Base-by-base conservation (phyloP, 1,140 invertebrate genomes). In the Temnothorax curvispinosus region DNA sequence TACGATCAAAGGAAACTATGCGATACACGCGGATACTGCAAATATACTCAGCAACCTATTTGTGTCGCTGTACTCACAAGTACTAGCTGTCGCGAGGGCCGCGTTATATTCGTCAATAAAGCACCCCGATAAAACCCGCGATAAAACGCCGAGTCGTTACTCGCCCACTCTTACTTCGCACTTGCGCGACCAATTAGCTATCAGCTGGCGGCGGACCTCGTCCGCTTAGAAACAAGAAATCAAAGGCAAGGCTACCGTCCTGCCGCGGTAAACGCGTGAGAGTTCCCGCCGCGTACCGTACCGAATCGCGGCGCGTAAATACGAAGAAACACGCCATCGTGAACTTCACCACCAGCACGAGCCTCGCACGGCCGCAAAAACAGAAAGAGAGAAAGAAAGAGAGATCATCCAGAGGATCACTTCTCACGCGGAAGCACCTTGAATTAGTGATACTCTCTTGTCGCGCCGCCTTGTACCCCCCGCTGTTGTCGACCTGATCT, bases 351-450 rank as follows among this genome's bases (percentile, higher is more conserved):
- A 50, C 11, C n/a, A 77, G 56, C 56, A 41, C 56, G 56, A 64
- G 54, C 13, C 13, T 1, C n/a, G 11, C 18, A 15, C 6, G 11
- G 21, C 3, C 18, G 44, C 18, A 21, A 74, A 72, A 89, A 85
- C 41, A 21, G 64, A 54, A 54, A 72, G 38, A 32, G 13, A 41
- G 32, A 65, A 9, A 67, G 7, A 35, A 32, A 56, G 58, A 32
- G 13, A 27, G 35, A 69, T 88, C 62, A 47, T 86, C 62, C 56
- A 21, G 81, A 76, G 65, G 56, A 76, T 52, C 75, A 77, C 82
- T 85, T 88, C 87, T 89, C 88, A 69, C 87, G 88, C 88, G 89
- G 92, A 90, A 90, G 85, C 72, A 75, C 74, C 72, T 86, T 64
- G 64, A 76, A 86, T 78, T 76, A 76, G 69, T 72, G 89, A 89